phyloP scores from a whole-genome alignment of 92 coral and sea anemone species.

The Epizoanthus ramosus region DNA sequence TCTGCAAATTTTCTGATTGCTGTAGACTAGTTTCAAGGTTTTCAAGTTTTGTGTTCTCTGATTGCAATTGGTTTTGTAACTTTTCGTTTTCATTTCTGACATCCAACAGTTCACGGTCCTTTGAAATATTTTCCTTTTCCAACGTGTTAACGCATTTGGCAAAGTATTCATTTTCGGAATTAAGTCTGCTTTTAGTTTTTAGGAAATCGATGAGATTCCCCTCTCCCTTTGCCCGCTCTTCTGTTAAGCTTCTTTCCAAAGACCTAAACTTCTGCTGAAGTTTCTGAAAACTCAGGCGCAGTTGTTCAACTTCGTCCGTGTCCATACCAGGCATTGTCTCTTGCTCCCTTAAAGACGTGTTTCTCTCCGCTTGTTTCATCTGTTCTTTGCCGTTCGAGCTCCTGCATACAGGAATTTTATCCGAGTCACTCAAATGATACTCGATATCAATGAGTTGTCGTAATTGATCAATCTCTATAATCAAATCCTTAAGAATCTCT shows the following conservation, averaged over 20 bases:
- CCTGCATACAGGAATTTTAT: not conserved
- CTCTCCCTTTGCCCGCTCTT: slow-evolving; percentile 47
- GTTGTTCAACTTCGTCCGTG: slow-evolving; percentile 36
- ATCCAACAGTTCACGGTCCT: slow-evolving; percentile 45
- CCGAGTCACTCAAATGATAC: not conserved
- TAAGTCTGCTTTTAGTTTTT: slow-evolving; percentile 44
- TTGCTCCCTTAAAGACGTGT: not conserved
- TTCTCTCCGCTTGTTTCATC: not conserved
- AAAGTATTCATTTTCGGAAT: slow-evolving; percentile 8
- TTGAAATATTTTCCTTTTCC: slow-evolving; percentile 20
- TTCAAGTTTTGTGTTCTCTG: slow-evolving; percentile 45
- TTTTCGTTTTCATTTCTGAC: slow-evolving; percentile 39
- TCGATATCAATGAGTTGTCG: slow-evolving; percentile 48
- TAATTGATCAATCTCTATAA: slow-evolving; percentile 53
- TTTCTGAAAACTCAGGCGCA: slow-evolving; percentile 52
- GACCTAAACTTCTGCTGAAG: slow-evolving; percentile 55
- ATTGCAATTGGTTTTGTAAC: slow-evolving; percentile 39
- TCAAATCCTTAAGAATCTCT: slow-evolving; percentile 49
- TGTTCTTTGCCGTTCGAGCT: not conserved
- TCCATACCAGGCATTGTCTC: slow-evolving; percentile 31
- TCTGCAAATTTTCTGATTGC: slow-evolving; percentile 33
- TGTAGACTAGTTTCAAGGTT: slow-evolving; percentile 14
- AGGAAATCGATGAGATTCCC: slow-evolving; percentile 34
- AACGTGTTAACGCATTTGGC: slow-evolving; percentile 14
- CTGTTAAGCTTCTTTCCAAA: slow-evolving; percentile 49